phyloP scores from a whole-genome alignment of 2,113 vertebrate genomes.

The Calypte anna region DNA sequence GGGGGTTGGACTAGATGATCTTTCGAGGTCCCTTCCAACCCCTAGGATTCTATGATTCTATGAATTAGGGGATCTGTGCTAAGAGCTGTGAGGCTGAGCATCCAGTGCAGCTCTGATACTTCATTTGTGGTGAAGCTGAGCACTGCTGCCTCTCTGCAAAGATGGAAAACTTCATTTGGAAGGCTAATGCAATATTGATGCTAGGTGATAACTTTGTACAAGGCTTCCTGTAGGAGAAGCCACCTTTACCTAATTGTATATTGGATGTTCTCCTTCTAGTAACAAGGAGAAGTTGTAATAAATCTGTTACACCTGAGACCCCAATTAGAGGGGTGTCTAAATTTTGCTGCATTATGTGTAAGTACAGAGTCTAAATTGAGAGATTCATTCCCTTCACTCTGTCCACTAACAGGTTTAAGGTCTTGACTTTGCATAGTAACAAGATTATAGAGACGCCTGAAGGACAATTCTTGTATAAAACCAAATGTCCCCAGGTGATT shows the following conservation, averaged over 20 bases:
- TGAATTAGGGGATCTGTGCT: neutral
- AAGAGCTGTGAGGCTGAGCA: neutral
- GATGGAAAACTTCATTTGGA: neutral
- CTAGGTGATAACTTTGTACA: neutral
- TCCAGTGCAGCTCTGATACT: neutral
- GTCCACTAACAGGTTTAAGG: conserved; percentile 73
- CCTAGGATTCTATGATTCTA: no score
- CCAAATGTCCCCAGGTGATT: conserved; percentile 71
- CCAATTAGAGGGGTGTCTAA: conserved; percentile 66
- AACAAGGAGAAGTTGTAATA: conserved; percentile 51
- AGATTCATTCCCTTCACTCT: conserved; percentile 64
- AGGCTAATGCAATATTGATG: neutral
- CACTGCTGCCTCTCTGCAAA: neutral
- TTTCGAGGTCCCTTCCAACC: no score
- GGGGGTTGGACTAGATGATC: no score
- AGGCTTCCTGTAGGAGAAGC: neutral
- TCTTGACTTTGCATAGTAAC: conserved; percentile 78
- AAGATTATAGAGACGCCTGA: conserved; percentile 80
- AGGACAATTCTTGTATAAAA: conserved; percentile 78
- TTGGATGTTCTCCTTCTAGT: neutral
- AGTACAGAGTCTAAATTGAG: conserved; percentile 24
- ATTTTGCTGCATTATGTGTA: conserved; percentile 42
- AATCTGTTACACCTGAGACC: conserved; percentile 72
- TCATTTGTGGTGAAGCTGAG: no score
- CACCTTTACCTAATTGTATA: neutral